Evolutionary conservation across 2,888 invertebrate genomes (phyloP), one percentile per base, ranked within the genome.

Genomic region (Pyrrhia umbra): DNA sequence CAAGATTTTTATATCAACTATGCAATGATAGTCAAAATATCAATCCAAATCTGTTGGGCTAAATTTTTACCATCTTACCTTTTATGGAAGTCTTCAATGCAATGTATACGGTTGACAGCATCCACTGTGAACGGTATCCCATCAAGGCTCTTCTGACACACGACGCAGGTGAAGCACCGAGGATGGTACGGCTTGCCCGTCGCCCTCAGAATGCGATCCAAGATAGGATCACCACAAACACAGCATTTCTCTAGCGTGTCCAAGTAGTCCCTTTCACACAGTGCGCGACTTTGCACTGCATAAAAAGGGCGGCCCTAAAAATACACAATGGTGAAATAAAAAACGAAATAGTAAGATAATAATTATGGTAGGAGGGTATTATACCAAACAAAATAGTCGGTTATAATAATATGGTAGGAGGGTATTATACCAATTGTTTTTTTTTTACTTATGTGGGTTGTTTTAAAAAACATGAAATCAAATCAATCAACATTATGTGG

Each of bases 61-160:
- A n/a, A n/a, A n/a, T n/a, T n/a, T n/a, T n/a, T 23, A 23, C 3
- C 23, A 1, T n/a, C 21, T n/a, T 73, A 94, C 96, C 99, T 98
- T 98, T 98, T 99, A 93, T 99, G 99, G 89, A 99, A 99, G 94
- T 99, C 99, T 84, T 99, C 98, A 86, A 99, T 99, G 90, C 99
- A 99, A 90, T 99, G 99, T 81, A 99, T 99, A 87, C 98, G 97
- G 93, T 99, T 99, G 2, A 98, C 98, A 25, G 99, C 98, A 93
- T 99, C 99, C 1, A 99, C 99, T 1, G 99, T 99, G 88, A 99
- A 99, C 0, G 99, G 99, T 85, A 99, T 98, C 0, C 99, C 99
- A 91, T 99, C 99, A 23, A 99, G 96, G 84, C 98, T 98, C 89
- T 98, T 98, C 43, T 98, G 97, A 89, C 99, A 99, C 1, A 98